These are phyloP conservation scores for Kryptopterus vitreolus DNA, from an alignment of 2,797 vertebrate genomes.

Conservation along the genomic window DNA sequence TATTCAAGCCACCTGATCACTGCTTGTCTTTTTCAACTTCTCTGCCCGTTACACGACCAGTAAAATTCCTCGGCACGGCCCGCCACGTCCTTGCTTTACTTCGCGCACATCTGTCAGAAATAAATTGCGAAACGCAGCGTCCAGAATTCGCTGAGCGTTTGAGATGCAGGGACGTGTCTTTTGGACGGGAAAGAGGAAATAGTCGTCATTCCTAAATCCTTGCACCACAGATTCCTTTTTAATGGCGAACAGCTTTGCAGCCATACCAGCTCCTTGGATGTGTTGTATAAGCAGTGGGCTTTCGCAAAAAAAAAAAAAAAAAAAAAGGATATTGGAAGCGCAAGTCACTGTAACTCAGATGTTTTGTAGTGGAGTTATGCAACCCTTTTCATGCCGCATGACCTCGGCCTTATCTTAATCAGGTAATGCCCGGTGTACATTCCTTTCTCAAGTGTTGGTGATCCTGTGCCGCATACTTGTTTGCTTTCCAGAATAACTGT, in stretches of 20 bases:
- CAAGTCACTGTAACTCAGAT: not conserved
- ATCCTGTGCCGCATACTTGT: conserved; percentile 34
- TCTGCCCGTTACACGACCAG: not conserved
- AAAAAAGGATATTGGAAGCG: not conserved
- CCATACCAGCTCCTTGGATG: conserved; percentile 1
- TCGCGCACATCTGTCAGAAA: conserved; percentile 11
- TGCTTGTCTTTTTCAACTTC: conserved; percentile 23
- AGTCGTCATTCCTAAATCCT: conserved; percentile 45
- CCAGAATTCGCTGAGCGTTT: conserved; percentile 1
- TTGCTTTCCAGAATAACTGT: conserved; percentile 30
- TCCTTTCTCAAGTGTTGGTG: conserved; percentile 37
- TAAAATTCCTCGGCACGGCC: conserved; percentile 2
- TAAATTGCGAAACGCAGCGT: conserved; percentile 6
- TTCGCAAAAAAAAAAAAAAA: not conserved
- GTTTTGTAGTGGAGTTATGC: not conserved
- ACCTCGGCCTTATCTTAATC: conserved; percentile 34
- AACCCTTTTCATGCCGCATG: not conserved
- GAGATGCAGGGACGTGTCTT: conserved; percentile 29
- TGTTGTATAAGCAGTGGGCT: not conserved
- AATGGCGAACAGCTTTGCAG: conserved; percentile 38
- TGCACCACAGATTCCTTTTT: conserved; percentile 48
- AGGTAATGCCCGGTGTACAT: conserved; percentile 30
- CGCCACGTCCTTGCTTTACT: conserved; percentile 16
- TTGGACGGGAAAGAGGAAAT: conserved; percentile 39
- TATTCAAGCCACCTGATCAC: conserved; percentile 40